A percentile compares a stretch with the other conserved stretches of the same genome.
These are phyloP conservation scores for Rhincodon typus DNA, from an alignment of 2,797 vertebrate species.

Conservation along the genomic window DNA sequence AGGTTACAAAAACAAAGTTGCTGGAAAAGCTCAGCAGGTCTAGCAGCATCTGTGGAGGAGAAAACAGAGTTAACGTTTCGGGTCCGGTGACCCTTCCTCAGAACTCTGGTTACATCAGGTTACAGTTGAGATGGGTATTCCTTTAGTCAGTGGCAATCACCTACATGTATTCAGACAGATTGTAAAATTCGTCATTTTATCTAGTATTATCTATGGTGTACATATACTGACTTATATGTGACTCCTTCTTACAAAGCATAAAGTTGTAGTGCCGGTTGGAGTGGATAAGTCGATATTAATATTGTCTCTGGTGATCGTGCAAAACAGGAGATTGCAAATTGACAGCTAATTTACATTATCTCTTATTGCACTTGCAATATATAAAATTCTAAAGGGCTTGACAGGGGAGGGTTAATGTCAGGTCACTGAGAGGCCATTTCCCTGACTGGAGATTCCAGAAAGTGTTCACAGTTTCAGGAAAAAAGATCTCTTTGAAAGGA, in stretches of 20 bases:
- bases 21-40: too few relatives aligned
- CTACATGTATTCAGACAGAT: not conserved
- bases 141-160: not conserved
- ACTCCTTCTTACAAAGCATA: not conserved
- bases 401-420: not conserved
- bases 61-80: too few relatives aligned
- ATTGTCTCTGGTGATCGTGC: not conserved
- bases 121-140: too few relatives aligned
- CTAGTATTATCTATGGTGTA: not conserved
- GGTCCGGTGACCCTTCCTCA: too few relatives aligned
- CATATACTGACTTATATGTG: not conserved
- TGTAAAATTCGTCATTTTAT: not conserved
- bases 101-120: too few relatives aligned
- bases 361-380: not conserved
- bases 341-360: not conserved
- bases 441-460: too few relatives aligned
- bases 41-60: too few relatives aligned
- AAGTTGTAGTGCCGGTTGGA: not conserved
- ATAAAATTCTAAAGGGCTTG: not conserved
- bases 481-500: not conserved
- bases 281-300: not conserved
- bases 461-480: not conserved
- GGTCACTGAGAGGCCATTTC: not conserved
- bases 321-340: not conserved
- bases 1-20: not conserved